Base-by-base conservation (phyloP, 1,140 invertebrate genomes). In the Vollenhovia emeryi region DNA sequence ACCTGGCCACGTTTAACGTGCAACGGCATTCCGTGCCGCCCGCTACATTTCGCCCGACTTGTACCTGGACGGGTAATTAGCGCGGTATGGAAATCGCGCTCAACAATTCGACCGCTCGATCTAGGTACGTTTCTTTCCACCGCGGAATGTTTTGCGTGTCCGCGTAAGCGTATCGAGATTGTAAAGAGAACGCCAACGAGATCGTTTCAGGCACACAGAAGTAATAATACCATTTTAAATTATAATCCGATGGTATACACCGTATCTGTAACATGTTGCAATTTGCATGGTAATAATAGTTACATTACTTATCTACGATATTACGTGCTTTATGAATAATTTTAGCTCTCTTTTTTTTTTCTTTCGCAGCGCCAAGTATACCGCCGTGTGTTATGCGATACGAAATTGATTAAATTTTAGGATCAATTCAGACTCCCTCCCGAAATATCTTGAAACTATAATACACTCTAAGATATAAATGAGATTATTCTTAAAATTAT, bases 281-380 rank as follows among this genome's bases (percentile, higher is more conserved):
- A 82, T 82, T 82, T 82, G 78, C 78, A 82, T 68, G 76, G 40
- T 82, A 73, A 64, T 82, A 82, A 82, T 71, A 18, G 36, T 73
- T 66, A 62, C 75, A 36, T 50, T 57, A 52, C 66, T 79, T 79
- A 68, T 68, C 45, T 33, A 5, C 48, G 75, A 40, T 52, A 15
- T 33, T 82, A 33, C 27, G 13, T 73, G 30, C n/a, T 73, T 80
- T 55, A 27, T 21, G 64, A 80, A 71, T n/a, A 71, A 80, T 80
- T 55, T 43, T 55, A 13, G 3, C n/a, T 7, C 24, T 7, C 13
- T 27, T 43, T 55, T 57, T 7, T 18, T 27, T 43, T 55, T 57
- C 40, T 24, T 11, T 45, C 66, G 66, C 18, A 55, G 40, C 62
- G 57, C 50, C 36, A 27, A 59, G 33, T 45, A n/a, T 43, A 69